Base-by-base conservation (phyloP, 2,888 invertebrate genomes). In the Eupithecia vulgata region DNA sequence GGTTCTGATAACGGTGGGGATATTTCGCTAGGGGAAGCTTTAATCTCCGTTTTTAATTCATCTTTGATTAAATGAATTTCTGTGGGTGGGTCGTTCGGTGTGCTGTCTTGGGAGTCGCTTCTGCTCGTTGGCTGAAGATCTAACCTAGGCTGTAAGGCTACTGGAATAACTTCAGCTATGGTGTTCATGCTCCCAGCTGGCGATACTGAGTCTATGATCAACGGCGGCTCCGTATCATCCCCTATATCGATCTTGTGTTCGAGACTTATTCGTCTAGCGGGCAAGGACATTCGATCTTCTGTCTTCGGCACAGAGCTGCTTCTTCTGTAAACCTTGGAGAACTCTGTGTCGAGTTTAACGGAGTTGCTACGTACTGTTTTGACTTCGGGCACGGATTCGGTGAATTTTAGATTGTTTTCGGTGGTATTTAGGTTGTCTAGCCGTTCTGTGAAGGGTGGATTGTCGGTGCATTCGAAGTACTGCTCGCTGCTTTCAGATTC, bases 401-500 rank as follows among this genome's bases (percentile, higher is more conserved):
- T 75, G 48, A 88, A 90, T 79, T 90, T 91, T 12, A 90, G 59
- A 0, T 88, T 70, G 61, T 80, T 89, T 21, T 93, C 93, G 7
- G 30, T 65, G 67, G 88, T 5, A 85, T 82, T 84, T 15, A 86
- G 75, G 12, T 87, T 83, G 57, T 94, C 94, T 1, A 91, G 77
- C 78, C 89, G 87, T 8, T 94, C 94, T 67, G 85, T 82, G 77
- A 83, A 91, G 0, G 88, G 81, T 0, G 88, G 87, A 73, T 88
- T 91, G 34, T 95, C 95, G 40, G 83, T 94, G 77, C 95, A 95
- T 81, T 95, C 95, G 76, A 89, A 95, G 76, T 88, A 95, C 78
- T 95, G 95, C 78, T 95, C 95, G 76, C 95, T 95, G 81, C 94
- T 94, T 73, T 95, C 95, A 0, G 95, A 95, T 81, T 95, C 95